Evolutionary conservation across 2,113 vertebrate species (phyloP).

Genomic region (Myotis davidii): DNA sequence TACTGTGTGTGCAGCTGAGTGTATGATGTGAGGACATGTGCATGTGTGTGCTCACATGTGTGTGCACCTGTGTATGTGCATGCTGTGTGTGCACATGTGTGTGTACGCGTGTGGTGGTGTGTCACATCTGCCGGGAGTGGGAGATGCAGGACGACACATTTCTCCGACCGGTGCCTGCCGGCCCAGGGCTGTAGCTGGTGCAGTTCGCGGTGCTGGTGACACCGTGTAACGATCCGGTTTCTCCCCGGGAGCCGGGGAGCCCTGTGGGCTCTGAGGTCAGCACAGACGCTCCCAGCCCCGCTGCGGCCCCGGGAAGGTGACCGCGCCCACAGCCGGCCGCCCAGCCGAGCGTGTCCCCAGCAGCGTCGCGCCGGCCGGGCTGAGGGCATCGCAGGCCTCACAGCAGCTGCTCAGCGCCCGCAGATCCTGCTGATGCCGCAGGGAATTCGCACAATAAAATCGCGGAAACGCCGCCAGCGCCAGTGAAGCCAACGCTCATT

Average conservation of each 20-base stretch:
- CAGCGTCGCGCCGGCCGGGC: conserved; percentile 65
- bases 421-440: conserved; percentile 61
- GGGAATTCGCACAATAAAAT: conserved; percentile 62
- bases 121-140: no score
- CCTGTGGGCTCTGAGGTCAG: accelerated
- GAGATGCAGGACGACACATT: not conserved
- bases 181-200: not conserved
- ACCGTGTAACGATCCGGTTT: not conserved
- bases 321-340: not conserved
- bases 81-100: not conserved
- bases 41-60: no score
- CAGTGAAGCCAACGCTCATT: conserved; percentile 25
- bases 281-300: not conserved
- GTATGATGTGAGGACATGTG: no score
- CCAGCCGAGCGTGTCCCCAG: conserved; percentile 61
- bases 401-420: conserved; percentile 64
- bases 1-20: no score
- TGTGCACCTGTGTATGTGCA: no score
- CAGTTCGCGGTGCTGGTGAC: not conserved
- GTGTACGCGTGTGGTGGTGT: no score
- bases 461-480: conserved; percentile 46
- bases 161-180: not conserved
- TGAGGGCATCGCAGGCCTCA: conserved; percentile 73
- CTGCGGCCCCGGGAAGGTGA: conserved; percentile 59
- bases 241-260: not conserved